Evolutionary conservation across 2,113 vertebrate genomes (phyloP), one percentile per base, ranked within the genome.

Genomic region (Notothenia coriiceps): DNA sequence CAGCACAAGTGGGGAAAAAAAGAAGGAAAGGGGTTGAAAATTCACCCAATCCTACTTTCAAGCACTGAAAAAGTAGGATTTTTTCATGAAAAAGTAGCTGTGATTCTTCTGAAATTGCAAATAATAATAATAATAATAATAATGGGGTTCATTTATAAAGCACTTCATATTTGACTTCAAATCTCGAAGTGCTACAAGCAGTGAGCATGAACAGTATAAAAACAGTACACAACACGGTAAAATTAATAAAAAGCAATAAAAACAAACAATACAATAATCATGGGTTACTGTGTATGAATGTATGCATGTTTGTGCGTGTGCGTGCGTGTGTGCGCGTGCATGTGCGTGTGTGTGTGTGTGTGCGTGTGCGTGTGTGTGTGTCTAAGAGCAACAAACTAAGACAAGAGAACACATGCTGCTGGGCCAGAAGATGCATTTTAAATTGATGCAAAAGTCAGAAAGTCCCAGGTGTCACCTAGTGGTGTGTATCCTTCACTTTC

Each of bases 341-440:
- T n/a, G n/a, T n/a, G n/a, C n/a, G 15, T 51, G 43, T 35, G 35
- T 60, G 46, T 43, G 20, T 47, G 71, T 62, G n/a, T n/a, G n/a
- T n/a, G 46, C 25, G 51, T 80, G 55, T 52, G 46, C 73, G 15
- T 51, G 43, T 35, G 35, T 60, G 46, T 43, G 20, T 47, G 71
- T 62, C 25, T 70, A 47, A 46, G 14, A 14, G 51, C 65, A 62
- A 60, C 55, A 60, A 55, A 70, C 29, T 71, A 64, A 71, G 77
- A 83, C 67, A 69, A 75, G 51, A 51, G 64, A 80, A 83, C 70
- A 72, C 76, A 80, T 85, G 79, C 79, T 85, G 79, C 76, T 80
- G 82, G 54, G 78, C 29, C 29, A 49, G 55, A 63, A 5, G 43
- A 73, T 72, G 43, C n/a, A 64, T 88, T 80, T 88, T 91, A 87